A percentile compares a stretch with the other conserved stretches of the same genome.
Evolutionary conservation across 2,888 invertebrate genomes (phyloP).

Genomic region (Yponomeuta plumbellus): DNA sequence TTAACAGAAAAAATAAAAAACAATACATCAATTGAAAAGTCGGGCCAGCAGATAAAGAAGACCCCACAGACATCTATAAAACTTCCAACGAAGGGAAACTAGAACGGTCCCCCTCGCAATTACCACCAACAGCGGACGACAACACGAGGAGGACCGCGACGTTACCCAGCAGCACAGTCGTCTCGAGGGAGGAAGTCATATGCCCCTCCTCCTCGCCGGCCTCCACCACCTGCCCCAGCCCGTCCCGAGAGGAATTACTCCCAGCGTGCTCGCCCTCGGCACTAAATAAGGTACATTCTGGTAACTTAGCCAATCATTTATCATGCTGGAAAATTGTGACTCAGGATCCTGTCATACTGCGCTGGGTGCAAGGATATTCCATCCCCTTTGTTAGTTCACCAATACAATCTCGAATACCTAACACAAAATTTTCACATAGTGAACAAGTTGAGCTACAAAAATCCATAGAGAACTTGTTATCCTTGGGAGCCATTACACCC

Average conservation of each 20-base stretch:
- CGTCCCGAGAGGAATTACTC: conserved; percentile 1
- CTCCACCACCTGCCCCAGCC: not conserved
- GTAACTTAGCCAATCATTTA: not conserved
- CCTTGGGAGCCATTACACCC: not conserved
- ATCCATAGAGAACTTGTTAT: not conserved
- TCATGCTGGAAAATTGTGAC: not conserved
- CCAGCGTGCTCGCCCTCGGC: not conserved
- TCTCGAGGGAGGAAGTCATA: not conserved
- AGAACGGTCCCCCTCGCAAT: not conserved
- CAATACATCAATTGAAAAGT: not conserved
- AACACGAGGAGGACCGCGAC: not conserved
- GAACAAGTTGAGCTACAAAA: too few species aligned
- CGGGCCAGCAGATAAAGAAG: not conserved
- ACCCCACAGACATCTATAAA: not conserved
- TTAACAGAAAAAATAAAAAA: not conserved
- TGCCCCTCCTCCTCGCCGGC: conserved; percentile 1
- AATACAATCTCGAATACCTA: too few species aligned
- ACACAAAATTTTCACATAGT: too few species aligned
- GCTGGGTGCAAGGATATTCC: not conserved
- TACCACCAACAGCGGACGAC: conserved; percentile 4
- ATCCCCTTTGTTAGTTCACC: not conserved
- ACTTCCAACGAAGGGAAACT: too few species aligned
- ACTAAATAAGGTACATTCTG: not conserved
- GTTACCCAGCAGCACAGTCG: not conserved
- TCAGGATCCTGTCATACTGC: not conserved